Evolutionary conservation across 1,140 invertebrate species (phyloP), one percentile per base, ranked within the genome.

Genomic region (Elymnias hypermnestra): DNA sequence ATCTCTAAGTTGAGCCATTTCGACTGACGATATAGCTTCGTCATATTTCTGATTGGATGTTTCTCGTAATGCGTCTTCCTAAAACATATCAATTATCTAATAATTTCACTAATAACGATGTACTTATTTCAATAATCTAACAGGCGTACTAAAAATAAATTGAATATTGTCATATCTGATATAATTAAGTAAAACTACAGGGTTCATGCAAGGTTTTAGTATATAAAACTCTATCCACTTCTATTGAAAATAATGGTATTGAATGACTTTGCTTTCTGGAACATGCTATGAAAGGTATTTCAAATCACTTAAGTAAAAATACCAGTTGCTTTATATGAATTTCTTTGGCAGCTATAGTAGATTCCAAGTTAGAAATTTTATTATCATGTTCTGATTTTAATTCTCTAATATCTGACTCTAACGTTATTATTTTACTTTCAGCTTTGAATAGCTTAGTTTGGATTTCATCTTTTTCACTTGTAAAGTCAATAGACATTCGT

Each of bases 291-390:
- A 23, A 23, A 8, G 31, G 29, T 12, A 18, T 23, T 5, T 41
- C 21, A 57, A 51, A 40, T 40, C 28, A 39, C 15, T 37, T 10
- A 18, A 33, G 21, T 37, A 6, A 35, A 28, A 38, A 83, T 87
- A 90, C 90, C 86, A 90, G 75, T 81, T 89, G 87, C 52, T 89
- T 87, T 33, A 91, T 88, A 67, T 88, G 78, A 60, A 84, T 83
- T 55, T 87, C 85, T 86, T 90, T 90, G 18, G 86, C 85, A 23
- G 87, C 74, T 58, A 90, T 81, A 46, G 85, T 87, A 21, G 86
- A 87, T 72, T 91, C 89, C 52, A 89, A 71, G 21, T 73, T 76
- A 40, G 87, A 86, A 12, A 89, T 83, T 78, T 90, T 90, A 40
- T 56, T 84, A 52, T 89, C 85, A 47, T 89, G 85, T 68, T 91